Evolutionary conservation across 2,888 invertebrate genomes (phyloP).

Genomic region (Tachina grossa): DNA sequence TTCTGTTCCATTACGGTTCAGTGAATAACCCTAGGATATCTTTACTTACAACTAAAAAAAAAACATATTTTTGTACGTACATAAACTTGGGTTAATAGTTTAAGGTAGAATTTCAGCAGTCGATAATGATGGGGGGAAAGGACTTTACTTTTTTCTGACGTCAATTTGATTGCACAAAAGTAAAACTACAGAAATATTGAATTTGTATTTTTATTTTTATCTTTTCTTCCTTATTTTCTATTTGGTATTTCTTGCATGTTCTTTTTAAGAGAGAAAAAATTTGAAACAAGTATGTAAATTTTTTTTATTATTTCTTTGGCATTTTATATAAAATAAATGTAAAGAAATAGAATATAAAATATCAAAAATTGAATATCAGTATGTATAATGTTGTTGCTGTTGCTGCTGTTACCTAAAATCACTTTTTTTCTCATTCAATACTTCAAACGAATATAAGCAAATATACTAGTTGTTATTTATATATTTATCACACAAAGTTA

Average conservation of each 20-base stretch:
- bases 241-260: conserved; percentile 11
- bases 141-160: too few relatives aligned
- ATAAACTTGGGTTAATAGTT: neutral
- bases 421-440: conserved; percentile 22
- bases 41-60: neutral
- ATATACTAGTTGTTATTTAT: neutral
- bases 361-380: conserved; percentile 25
- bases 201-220: neutral
- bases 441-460: neutral
- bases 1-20: conserved; percentile 27
- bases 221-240: conserved; percentile 35
- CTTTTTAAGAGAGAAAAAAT: neutral
- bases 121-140: too few relatives aligned
- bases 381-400: neutral
- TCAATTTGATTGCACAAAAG: neutral
- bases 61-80: neutral
- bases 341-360: neutral
- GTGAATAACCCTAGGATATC: conserved; percentile 8
- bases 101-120: neutral
- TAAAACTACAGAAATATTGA: neutral
- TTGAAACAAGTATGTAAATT: conserved; percentile 31
- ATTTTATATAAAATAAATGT: neutral
- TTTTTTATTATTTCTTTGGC: conserved; percentile 42
- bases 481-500: conserved; percentile 25
- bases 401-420: neutral